A percentile compares a stretch with the other conserved stretches of the same genome.
These are phyloP conservation scores for Mactra quadrangularis DNA, from an alignment of 1,140 invertebrate species.

Conservation along the genomic window DNA sequence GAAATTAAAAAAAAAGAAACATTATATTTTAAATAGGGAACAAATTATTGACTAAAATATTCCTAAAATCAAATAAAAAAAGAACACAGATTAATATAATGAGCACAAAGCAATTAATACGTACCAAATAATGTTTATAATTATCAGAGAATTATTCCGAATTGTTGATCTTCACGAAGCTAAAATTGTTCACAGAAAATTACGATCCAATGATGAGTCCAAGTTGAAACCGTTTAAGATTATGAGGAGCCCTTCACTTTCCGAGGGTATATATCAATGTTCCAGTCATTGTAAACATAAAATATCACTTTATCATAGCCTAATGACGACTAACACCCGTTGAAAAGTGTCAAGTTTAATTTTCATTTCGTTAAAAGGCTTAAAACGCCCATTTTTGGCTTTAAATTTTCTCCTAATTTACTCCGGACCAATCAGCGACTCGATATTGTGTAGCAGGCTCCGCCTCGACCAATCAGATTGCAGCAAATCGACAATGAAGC, in stretches of 20 bases:
- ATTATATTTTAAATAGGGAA: too few species aligned
- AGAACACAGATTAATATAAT: too few species aligned
- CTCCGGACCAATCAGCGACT: not conserved
- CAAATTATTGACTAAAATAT: too few species aligned
- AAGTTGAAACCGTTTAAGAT: constrained; percentile 5
- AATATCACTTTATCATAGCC: constrained; percentile 45
- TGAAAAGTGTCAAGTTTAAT: constrained; percentile 59
- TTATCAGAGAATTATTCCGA: too few species aligned
- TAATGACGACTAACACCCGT: constrained; percentile 53
- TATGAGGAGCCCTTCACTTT: constrained; percentile 28
- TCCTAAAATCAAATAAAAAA: too few species aligned
- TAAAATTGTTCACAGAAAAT: too few species aligned
- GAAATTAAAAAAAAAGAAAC: too few species aligned
- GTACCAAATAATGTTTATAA: too few species aligned
- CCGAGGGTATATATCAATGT: constrained; percentile 34
- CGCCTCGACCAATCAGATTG: constrained; percentile 27
- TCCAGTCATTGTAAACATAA: constrained; percentile 47
- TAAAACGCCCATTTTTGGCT: constrained; percentile 16
- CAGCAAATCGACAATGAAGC: not conserved
- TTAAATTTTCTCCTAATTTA: not conserved
- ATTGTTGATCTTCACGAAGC: too few species aligned
- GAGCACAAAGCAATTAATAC: too few species aligned
- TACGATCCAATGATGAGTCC: too few species aligned
- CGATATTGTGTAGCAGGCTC: not conserved
- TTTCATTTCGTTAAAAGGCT: constrained; percentile 24